A percentile compares a stretch with the other conserved stretches of the same genome.
phyloP scores from a whole-genome alignment of 2,888 invertebrate species.

The Lasioglossum villosulum region DNA sequence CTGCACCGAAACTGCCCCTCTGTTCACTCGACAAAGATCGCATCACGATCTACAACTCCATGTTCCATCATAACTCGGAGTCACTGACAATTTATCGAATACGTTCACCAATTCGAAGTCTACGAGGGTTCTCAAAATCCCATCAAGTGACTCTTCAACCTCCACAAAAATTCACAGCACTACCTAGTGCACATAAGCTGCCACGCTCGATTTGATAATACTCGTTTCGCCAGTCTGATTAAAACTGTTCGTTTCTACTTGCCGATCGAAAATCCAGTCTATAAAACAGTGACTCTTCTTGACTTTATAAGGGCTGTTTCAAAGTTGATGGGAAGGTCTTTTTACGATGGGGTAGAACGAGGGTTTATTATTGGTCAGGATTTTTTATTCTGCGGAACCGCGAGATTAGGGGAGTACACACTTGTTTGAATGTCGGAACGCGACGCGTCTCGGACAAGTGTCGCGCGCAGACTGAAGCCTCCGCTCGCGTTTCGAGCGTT shows the following conservation, averaged over 20 bases:
- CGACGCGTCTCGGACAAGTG: slow-evolving; percentile 76
- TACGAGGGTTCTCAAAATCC: background rate
- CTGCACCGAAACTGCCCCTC: slow-evolving; percentile 21
- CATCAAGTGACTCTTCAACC: background rate
- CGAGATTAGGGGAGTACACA: background rate
- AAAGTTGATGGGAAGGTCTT: background rate
- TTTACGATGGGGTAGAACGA: background rate
- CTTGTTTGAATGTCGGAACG: slow-evolving; percentile 28
- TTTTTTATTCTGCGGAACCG: background rate
- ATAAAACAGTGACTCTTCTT: background rate
- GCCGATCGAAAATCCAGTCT: background rate
- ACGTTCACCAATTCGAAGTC: background rate
- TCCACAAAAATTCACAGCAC: background rate
- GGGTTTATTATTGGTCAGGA: background rate
- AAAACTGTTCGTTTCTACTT: background rate
- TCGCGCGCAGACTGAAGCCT: slow-evolving; percentile 79
- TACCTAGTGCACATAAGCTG: background rate
- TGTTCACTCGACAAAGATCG: background rate
- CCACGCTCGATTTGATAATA: background rate
- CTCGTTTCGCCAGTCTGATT: background rate
- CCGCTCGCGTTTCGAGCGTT: slow-evolving; percentile 52
- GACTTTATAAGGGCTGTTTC: background rate
- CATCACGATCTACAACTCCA: background rate
- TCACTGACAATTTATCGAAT: background rate
- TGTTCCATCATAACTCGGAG: background rate